Percentiles rank a stretch among this genome's conserved stretches.
These are phyloP conservation scores for Drosophila burlai DNA, from an alignment of 1,140 invertebrate genomes.

Conservation along the genomic window DNA sequence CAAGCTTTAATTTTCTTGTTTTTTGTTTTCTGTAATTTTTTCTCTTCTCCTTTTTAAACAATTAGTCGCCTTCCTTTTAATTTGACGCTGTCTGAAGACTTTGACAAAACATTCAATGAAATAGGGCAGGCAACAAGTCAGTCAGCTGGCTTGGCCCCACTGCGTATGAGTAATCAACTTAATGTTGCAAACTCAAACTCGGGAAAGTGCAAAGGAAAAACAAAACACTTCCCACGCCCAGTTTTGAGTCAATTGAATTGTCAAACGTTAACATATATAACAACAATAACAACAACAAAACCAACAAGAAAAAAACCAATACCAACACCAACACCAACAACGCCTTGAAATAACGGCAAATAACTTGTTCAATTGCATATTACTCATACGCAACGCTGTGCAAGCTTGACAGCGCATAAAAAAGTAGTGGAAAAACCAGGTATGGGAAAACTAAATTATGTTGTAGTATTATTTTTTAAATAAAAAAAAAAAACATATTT, in stretches of 20 bases:
- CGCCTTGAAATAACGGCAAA: conserved; percentile 21
- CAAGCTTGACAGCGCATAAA: conserved; percentile 5
- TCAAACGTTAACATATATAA: conserved; percentile 32
- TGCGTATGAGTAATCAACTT: conserved; percentile 67
- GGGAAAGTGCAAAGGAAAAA: conserved; percentile 16
- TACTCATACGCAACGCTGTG: conserved; percentile 62
- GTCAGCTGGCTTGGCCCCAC: conserved; percentile 34
- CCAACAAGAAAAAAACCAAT: not conserved
- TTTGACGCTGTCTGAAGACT: conserved; percentile 7
- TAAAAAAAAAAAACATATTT: not conserved
- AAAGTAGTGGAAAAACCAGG: conserved; percentile 8
- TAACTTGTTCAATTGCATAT: conserved; percentile 35
- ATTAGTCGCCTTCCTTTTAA: not conserved
- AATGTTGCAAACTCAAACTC: conserved; percentile 32
- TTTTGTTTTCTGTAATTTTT: not conserved
- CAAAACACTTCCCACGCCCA: conserved; percentile 46
- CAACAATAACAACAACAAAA: conserved; percentile 24
- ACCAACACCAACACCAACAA: conserved; percentile 17
- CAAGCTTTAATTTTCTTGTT: not conserved
- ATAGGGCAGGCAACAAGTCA: conserved; percentile 18
- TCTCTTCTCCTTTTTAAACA: not conserved
- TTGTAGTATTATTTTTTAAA: not conserved
- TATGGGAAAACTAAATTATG: not conserved
- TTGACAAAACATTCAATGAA: conserved; percentile 15
- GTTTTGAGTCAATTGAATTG: conserved; percentile 43